Percentiles rank a stretch among this genome's conserved stretches.
Conservation (phyloP, 1,140 invertebrate species). For the Maniola jurtina region DNA sequence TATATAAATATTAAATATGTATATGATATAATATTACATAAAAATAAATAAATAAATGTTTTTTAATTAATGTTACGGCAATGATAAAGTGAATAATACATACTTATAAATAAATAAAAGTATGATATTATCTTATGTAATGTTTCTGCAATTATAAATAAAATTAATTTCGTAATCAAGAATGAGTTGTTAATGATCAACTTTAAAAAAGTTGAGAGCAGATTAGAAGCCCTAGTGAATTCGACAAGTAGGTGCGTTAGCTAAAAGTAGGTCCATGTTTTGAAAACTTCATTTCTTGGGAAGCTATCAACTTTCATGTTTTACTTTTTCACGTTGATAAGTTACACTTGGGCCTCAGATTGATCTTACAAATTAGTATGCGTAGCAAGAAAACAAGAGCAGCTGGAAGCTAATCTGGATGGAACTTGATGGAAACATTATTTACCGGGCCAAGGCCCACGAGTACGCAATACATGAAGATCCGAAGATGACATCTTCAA, state of each 20-base stretch:
- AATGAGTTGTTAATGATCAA: too few species aligned
- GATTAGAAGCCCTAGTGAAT: too few species aligned
- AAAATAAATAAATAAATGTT: constrained; percentile 18
- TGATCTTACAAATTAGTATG: background rate
- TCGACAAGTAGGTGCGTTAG: too few species aligned
- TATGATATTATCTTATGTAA: too few species aligned
- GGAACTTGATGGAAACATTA: background rate
- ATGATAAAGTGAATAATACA: background rate
- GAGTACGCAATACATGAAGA: background rate
- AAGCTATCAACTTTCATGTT: too few species aligned
- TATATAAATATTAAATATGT: constrained; percentile 28
- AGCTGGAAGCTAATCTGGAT: background rate
- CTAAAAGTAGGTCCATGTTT: too few species aligned
- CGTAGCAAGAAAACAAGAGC: background rate
- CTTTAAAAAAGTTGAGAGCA: too few species aligned
- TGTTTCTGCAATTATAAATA: too few species aligned
- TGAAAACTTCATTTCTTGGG: too few species aligned
- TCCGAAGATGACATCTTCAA: background rate
- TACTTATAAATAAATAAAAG: background rate
- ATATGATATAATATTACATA: constrained; percentile 23
- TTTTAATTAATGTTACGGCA: too few species aligned
- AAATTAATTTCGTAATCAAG: too few species aligned
- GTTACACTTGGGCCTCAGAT: background rate
- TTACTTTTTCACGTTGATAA: too few species aligned
- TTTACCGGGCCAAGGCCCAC: constrained; percentile 4